Evolutionary conservation across 2,797 vertebrate species (phyloP).

Genomic region (Lepus oiostolus): DNA sequence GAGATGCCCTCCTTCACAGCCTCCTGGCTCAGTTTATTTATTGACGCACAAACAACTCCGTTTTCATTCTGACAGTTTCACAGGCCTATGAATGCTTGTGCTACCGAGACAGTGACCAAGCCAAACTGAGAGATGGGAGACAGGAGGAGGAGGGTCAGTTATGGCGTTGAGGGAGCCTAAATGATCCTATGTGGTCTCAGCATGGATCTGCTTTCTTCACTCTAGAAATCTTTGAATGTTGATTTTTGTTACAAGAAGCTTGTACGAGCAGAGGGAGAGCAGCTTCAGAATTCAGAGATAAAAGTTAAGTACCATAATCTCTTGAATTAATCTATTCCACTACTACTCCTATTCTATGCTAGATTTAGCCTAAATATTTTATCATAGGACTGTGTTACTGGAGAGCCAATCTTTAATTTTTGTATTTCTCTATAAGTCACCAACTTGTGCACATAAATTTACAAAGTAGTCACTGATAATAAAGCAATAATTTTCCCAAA

Average conservation of each 20-base stretch:
- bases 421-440: conserved; percentile 46
- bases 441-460: background rate
- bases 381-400: conserved; percentile 9
- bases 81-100: background rate
- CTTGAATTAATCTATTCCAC: background rate
- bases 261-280: background rate
- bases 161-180: background rate
- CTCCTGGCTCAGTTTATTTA: background rate
- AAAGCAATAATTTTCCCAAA: background rate
- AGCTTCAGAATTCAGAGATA: background rate
- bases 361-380: background rate
- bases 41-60: background rate
- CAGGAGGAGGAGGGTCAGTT: background rate
- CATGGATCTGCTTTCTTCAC: background rate
- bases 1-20: background rate
- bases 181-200: background rate
- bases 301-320: background rate
- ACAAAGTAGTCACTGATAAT: conserved; percentile 4
- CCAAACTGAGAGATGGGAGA: background rate
- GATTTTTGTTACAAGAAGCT: background rate
- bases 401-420: conserved; percentile 39
- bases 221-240: conserved; percentile 33
- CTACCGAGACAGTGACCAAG: background rate
- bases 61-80: background rate
- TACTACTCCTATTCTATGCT: background rate